phyloP scores from a whole-genome alignment of 2,113 vertebrate species.

The Sula dactylatra region DNA sequence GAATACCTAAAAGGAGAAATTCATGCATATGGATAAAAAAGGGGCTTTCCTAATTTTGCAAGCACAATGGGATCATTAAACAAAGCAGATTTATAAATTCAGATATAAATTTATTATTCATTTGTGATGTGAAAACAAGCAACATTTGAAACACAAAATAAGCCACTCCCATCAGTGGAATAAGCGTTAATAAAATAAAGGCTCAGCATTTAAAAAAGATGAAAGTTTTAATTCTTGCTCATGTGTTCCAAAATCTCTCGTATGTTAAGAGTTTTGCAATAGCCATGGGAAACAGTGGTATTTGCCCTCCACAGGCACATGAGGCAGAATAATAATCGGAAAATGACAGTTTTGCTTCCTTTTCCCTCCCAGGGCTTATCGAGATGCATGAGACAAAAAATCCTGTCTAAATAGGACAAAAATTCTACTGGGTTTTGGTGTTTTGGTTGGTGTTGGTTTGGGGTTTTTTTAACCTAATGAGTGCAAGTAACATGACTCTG shows the following conservation, averaged over 20 bases:
- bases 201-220: neutral
- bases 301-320: neutral
- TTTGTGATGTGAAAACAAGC: neutral
- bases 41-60: neutral
- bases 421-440: neutral
- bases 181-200: neutral
- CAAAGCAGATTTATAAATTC: neutral
- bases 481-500: neutral
- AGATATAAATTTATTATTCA: neutral
- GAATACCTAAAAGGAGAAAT: neutral
- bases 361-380: neutral
- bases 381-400: neutral
- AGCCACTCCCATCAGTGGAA: neutral
- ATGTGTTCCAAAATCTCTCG: neutral
- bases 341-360: neutral
- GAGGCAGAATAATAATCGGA: rapidly evolving
- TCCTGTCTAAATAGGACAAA: neutral
- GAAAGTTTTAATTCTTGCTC: neutral
- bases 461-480: neutral
- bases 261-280: neutral
- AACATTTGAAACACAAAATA: neutral
- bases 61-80: neutral
- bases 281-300: neutral
- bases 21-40: neutral
- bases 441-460: neutral